phyloP scores from a whole-genome alignment of 2,113 vertebrate species.

The Gallinago jamesoni region DNA sequence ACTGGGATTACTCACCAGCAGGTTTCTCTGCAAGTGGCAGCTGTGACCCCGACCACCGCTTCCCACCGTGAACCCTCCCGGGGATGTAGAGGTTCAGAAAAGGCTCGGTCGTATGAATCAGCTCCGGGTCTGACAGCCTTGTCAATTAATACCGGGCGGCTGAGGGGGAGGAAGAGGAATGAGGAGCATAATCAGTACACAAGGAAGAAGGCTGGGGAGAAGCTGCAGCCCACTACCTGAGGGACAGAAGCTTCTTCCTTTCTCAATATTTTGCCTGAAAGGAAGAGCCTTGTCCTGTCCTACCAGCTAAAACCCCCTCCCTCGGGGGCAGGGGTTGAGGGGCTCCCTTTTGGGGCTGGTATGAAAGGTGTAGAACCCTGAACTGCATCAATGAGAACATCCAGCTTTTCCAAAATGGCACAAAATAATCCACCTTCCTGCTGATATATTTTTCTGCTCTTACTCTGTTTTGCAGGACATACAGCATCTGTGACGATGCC shows the following conservation, averaged over 20 bases:
- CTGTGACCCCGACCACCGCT: neutral
- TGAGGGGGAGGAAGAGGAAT: slow-evolving; percentile 37
- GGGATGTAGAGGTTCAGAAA: neutral
- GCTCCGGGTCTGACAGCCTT: neutral
- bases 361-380: neutral
- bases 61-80: neutral
- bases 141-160: neutral
- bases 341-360: neutral
- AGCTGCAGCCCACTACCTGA: neutral
- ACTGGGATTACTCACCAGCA: neutral
- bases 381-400: neutral
- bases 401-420: neutral
- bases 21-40: neutral
- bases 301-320: neutral
- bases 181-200: neutral
- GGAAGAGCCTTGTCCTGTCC: neutral
- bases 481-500: neutral
- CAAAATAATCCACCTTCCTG: neutral
- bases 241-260: neutral
- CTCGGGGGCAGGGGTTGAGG: neutral
- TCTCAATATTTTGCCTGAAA: neutral
- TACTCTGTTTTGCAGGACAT: neutral
- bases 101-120: neutral
- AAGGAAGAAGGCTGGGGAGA: neutral
- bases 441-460: accelerated